These are phyloP conservation scores for Leuciscus idus DNA, from an alignment of 2,113 vertebrate genomes.

Conservation along the genomic window DNA sequence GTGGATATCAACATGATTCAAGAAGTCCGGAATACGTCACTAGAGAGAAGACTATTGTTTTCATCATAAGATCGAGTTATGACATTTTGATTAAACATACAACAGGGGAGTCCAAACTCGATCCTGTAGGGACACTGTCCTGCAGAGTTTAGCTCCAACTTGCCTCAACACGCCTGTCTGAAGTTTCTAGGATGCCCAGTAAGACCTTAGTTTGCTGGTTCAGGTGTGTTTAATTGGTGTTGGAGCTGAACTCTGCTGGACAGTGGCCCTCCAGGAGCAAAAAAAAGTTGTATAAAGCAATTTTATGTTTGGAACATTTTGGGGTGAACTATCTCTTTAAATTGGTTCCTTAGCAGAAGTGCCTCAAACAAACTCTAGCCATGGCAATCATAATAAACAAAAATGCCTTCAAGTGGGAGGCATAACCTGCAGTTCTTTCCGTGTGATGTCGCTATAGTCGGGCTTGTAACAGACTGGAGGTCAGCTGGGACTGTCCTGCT, in stretches of 20 bases:
- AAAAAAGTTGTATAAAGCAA: not conserved
- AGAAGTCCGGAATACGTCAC: not conserved
- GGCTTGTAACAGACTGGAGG: constrained; percentile 35
- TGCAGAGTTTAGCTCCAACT: too few species aligned
- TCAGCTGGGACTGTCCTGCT: constrained; percentile 10
- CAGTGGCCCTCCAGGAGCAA: too few species aligned
- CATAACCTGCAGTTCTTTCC: not conserved
- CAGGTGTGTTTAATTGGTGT: too few species aligned
- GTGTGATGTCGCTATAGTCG: constrained; percentile 1
- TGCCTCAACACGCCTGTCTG: too few species aligned
- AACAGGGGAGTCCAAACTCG: too few species aligned
- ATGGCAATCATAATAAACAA: not conserved
- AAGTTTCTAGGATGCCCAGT: too few species aligned
- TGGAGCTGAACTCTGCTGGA: too few species aligned
- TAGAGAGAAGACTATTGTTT: not conserved
- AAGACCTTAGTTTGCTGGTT: too few species aligned
- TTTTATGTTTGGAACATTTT: not conserved
- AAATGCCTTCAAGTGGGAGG: not conserved
- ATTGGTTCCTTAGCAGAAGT: not conserved
- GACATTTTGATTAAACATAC: too few species aligned
- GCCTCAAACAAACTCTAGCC: not conserved
- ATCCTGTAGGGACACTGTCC: too few species aligned
- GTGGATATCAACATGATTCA: not conserved
- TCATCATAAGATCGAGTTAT: too few species aligned
- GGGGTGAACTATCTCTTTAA: not conserved